Percentiles rank a stretch among this genome's conserved stretches.
phyloP scores from a whole-genome alignment of 2,113 vertebrate species.

The Bothrops jararaca region DNA sequence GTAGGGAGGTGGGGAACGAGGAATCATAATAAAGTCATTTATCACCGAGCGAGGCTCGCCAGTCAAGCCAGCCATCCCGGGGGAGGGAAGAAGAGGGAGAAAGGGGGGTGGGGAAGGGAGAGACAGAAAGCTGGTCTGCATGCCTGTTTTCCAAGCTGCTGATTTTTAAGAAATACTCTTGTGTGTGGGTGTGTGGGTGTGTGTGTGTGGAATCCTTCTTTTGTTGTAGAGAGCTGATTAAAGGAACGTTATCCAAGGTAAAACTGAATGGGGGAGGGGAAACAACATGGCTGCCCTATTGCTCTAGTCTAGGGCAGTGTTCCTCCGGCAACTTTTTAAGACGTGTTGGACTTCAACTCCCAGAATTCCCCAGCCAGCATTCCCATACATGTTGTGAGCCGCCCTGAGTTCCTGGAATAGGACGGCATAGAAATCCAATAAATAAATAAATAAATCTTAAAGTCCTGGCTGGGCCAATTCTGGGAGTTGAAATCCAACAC shows the following conservation, averaged over 20 bases:
- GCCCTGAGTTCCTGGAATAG: too few relatives aligned
- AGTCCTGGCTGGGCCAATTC: too few relatives aligned
- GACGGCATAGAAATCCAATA: too few relatives aligned
- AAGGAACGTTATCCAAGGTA: not conserved
- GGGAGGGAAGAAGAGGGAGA: not conserved
- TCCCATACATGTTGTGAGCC: too few relatives aligned
- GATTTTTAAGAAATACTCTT: slow-evolving; percentile 11
- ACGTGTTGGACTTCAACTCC: not conserved
- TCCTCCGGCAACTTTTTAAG: not conserved
- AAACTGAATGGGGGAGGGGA: too few relatives aligned
- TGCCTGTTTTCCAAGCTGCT: not conserved
- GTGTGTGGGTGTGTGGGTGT: not conserved
- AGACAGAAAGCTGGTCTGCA: not conserved
- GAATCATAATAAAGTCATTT: slow-evolving; percentile 30
- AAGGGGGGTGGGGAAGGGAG: accelerated
- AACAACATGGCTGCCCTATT: not conserved
- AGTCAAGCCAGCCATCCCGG: not conserved
- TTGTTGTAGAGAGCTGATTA: not conserved
- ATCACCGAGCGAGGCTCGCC: not conserved
- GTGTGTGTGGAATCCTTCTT: not conserved
- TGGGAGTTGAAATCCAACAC: too few relatives aligned
- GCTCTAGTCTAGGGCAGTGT: not conserved
- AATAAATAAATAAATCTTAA: too few relatives aligned
- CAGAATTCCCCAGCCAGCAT: not conserved
- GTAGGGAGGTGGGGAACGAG: not conserved